These are phyloP conservation scores for Zygogramma bicolorata DNA, from an alignment of 2,888 invertebrate species.

Conservation along the genomic window DNA sequence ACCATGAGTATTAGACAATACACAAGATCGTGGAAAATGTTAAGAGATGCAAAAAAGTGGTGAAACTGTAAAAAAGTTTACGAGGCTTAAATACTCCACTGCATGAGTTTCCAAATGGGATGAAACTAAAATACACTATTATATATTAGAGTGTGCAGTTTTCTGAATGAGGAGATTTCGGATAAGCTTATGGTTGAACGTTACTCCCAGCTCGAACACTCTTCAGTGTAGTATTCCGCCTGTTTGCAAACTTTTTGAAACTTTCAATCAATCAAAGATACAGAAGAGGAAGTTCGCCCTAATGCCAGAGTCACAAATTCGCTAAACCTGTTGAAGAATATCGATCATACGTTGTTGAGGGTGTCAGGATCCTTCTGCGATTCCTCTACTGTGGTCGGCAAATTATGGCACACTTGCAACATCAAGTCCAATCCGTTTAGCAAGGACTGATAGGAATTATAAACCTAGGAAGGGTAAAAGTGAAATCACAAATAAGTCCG, in stretches of 20 bases:
- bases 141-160: too few species aligned
- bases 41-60: not conserved
- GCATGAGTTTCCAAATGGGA: not conserved
- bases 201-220: too few species aligned
- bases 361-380: constrained; percentile 55
- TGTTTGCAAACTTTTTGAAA: constrained; percentile 3
- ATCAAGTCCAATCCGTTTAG: constrained; percentile 76
- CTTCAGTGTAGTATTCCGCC: too few species aligned
- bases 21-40: constrained; percentile 4
- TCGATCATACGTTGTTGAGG: constrained; percentile 59
- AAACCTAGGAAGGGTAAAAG: constrained; percentile 67
- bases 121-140: not conserved
- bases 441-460: constrained; percentile 76
- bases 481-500: not conserved
- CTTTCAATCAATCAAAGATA: not conserved
- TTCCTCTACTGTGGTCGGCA: constrained; percentile 59
- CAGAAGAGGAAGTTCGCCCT: constrained; percentile 1
- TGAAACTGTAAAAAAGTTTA: constrained; percentile 4
- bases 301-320: constrained; percentile 10
- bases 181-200: too few species aligned
- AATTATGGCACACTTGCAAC: constrained; percentile 76
- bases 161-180: too few species aligned
- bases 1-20: constrained; percentile 49
- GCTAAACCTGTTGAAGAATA: constrained; percentile 34
- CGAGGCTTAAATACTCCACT: not conserved